Evolutionary conservation across 2,888 invertebrate genomes (phyloP).

Genomic region (Nomada ruficornis): DNA sequence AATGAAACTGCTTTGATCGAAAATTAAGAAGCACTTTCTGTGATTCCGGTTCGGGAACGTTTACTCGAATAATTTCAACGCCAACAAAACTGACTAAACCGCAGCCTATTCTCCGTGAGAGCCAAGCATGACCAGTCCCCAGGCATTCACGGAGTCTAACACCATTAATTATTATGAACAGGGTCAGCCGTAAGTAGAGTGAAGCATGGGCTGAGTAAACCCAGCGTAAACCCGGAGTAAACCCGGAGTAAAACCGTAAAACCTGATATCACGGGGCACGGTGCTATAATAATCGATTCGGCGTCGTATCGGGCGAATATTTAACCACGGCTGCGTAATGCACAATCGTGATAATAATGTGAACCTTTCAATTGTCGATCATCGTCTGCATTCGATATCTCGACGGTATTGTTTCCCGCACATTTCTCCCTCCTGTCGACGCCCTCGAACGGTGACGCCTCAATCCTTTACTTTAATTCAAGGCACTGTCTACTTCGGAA

Average conservation of each 20-base stretch:
- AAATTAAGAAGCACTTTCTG: neutral
- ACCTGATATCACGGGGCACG: conserved; percentile 26
- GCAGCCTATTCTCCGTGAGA: conserved; percentile 33
- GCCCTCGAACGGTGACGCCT: neutral
- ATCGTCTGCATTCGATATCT: conserved; percentile 38
- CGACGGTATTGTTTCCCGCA: conserved; percentile 16
- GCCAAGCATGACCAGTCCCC: conserved; percentile 62
- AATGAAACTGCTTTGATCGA: too few species aligned
- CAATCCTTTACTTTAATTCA: neutral
- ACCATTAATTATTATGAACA: conserved; percentile 71
- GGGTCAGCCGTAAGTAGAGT: conserved; percentile 73
- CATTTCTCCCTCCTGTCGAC: conserved; percentile 25
- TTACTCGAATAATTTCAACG: conserved; percentile 1
- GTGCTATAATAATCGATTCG: conserved; percentile 4
- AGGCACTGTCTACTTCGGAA: neutral
- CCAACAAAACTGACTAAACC: conserved; percentile 36
- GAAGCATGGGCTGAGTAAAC: conserved; percentile 61
- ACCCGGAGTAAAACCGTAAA: conserved; percentile 44
- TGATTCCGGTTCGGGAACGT: neutral
- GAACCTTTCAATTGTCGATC: conserved; percentile 52
- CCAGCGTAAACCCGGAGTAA: conserved; percentile 32
- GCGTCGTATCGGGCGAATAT: conserved; percentile 1
- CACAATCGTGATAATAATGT: neutral
- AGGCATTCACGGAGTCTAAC: conserved; percentile 62
- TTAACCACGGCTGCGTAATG: neutral